phyloP scores from a whole-genome alignment of 2,888 invertebrate species.

The Polylopha cassiicola region DNA sequence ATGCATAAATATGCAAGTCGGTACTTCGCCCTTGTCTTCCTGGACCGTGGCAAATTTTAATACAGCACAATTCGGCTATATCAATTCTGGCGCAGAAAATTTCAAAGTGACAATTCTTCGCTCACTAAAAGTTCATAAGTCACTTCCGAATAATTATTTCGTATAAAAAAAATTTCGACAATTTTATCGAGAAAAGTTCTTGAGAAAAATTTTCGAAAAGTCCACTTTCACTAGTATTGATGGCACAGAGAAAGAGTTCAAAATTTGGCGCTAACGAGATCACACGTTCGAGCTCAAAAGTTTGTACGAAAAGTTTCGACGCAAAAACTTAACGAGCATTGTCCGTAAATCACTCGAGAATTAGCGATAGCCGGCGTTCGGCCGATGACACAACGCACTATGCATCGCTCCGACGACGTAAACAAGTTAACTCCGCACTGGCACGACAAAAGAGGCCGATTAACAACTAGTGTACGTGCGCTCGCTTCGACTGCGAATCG shows the following conservation, averaged over 20 bases:
- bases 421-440: constrained; percentile 68
- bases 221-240: constrained; percentile 42
- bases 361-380: constrained; percentile 59
- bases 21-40: constrained; percentile 39
- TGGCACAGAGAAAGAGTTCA: constrained; percentile 50
- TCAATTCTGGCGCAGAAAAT: neutral
- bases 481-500: constrained; percentile 66
- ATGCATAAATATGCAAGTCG: constrained; percentile 66
- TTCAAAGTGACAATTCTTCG: neutral
- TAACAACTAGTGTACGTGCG: constrained; percentile 69
- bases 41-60: constrained; percentile 16
- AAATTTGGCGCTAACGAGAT: constrained; percentile 50
- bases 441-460: constrained; percentile 65
- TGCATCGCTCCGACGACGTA: constrained; percentile 67
- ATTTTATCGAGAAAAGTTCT: constrained; percentile 26
- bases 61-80: neutral
- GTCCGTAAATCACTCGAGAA: constrained; percentile 65
- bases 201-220: constrained; percentile 36
- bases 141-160: constrained; percentile 1
- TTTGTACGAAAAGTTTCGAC: constrained; percentile 64
- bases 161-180: constrained; percentile 22
- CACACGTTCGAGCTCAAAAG: constrained; percentile 47
- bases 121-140: constrained; percentile 1
- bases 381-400: constrained; percentile 72
- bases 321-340: constrained; percentile 50